Evolutionary conservation across 2,888 invertebrate species (phyloP).

Genomic region (Oasisia sp.): DNA sequence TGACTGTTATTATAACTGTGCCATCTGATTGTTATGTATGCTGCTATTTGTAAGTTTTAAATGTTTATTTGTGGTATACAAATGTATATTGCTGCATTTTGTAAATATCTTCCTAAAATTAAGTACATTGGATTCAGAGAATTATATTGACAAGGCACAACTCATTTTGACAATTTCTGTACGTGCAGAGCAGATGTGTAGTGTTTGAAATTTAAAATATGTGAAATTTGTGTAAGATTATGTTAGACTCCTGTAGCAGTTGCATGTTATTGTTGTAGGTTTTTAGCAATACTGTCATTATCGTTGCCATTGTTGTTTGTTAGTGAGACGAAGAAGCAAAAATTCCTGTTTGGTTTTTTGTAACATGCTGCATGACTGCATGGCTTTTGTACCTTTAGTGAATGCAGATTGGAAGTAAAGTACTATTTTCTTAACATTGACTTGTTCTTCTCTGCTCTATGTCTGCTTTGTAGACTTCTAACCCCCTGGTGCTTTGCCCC

Average conservation of each 20-base stretch:
- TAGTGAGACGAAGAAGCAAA: not conserved
- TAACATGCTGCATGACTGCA: conserved; percentile 17
- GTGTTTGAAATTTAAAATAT: not conserved
- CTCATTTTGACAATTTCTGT: not conserved
- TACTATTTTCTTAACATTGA: conserved; percentile 10
- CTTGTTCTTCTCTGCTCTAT: not conserved
- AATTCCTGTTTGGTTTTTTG: not conserved
- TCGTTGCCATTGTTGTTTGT: not conserved
- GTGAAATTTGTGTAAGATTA: not conserved
- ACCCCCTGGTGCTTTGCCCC: not conserved
- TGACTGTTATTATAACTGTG: not conserved
- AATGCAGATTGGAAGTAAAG: conserved; percentile 3
- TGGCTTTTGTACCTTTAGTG: conserved; percentile 8
- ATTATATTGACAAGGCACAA: not conserved
- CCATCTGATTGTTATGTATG: not conserved
- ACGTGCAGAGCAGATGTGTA: not conserved
- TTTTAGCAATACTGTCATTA: not conserved
- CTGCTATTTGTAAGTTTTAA: not conserved
- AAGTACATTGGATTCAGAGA: not conserved
- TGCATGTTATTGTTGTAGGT: not conserved
- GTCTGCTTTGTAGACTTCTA: not conserved
- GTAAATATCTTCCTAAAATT: not conserved
- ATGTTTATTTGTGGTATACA: not conserved
- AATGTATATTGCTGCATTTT: not conserved
- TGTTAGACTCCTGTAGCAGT: not conserved